Evolutionary conservation across 2,113 vertebrate genomes (phyloP).

Genomic region (Engraulis encrasicolus): DNA sequence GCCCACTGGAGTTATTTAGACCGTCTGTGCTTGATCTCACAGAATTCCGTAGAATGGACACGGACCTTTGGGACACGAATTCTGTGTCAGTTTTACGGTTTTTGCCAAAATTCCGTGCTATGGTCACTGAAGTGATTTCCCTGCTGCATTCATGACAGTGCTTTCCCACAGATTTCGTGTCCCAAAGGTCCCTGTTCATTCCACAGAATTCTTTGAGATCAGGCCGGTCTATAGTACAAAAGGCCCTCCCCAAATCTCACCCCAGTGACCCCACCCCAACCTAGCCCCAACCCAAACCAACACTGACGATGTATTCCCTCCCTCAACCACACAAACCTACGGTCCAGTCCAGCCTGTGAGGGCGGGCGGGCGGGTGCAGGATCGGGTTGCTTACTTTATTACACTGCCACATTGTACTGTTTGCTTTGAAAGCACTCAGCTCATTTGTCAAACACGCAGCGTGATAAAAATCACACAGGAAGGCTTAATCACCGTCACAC

Average conservation of each 20-base stretch:
- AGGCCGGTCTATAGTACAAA: background rate
- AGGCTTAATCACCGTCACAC: background rate
- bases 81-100: too few relatives aligned
- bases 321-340: too few relatives aligned
- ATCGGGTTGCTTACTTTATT: conserved; percentile 20
- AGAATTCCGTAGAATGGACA: too few relatives aligned
- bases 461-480: conserved; percentile 23
- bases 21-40: too few relatives aligned
- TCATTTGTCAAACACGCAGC: conserved; percentile 12
- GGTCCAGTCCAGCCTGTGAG: background rate
- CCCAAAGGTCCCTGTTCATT: background rate
- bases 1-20: background rate
- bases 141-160: too few relatives aligned
- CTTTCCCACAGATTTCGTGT: too few relatives aligned
- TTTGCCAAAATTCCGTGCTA: too few relatives aligned
- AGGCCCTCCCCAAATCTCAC: background rate
- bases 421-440: conserved; percentile 5
- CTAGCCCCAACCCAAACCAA: background rate
- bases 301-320: too few relatives aligned
- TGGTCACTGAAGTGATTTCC: too few relatives aligned
- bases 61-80: too few relatives aligned
- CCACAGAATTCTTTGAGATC: too few relatives aligned
- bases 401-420: background rate
- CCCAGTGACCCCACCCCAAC: background rate
- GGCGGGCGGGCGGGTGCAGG: background rate